Conservation (phyloP, 2,113 vertebrate genomes). For the Pseudonaja textilis region DNA sequence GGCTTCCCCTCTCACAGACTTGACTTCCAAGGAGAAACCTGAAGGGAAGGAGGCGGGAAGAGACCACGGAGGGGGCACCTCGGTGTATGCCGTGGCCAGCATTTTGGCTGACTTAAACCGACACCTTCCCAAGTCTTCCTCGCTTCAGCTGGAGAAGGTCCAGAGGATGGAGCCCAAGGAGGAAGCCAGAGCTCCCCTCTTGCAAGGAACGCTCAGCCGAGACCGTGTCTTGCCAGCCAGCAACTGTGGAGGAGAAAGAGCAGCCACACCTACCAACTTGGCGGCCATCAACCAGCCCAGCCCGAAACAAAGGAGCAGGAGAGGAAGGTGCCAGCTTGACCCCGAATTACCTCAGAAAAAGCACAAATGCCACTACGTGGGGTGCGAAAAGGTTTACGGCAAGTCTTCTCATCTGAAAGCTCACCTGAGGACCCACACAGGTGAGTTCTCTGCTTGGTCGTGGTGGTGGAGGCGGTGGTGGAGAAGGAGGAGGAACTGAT, state of each 20-base stretch:
- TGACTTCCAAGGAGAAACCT: conserved; percentile 74
- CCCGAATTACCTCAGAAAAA: conserved; percentile 92
- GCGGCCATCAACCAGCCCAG: conserved; percentile 75
- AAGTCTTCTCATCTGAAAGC: conserved; percentile 99
- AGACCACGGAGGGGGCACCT: conserved; percentile 79
- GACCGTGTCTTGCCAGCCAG: conserved; percentile 54
- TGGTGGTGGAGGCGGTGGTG: conserved; percentile 38
- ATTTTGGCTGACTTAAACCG: conserved; percentile 97
- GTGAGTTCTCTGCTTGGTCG: conserved; percentile 79
- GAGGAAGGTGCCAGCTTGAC: conserved; percentile 82
- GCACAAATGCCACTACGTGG: conserved; percentile 98
- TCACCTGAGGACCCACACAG: conserved; percentile 98
- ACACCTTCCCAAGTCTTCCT: conserved; percentile 78
- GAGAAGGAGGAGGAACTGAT: conserved; percentile 24
- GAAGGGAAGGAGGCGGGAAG: conserved; percentile 73
- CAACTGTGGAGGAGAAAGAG: conserved; percentile 75
- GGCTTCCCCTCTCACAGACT: conserved; percentile 57
- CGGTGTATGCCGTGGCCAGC: conserved; percentile 89
- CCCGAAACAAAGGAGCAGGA: conserved; percentile 92
- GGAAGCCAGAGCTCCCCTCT: conserved; percentile 65
- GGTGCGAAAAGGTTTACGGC: conserved; percentile 99
- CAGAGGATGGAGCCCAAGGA: conserved; percentile 71
- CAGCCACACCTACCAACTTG: conserved; percentile 86
- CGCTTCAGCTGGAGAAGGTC: conserved; percentile 74
- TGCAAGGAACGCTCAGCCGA: conserved; percentile 53